A percentile compares a stretch with the other conserved stretches of the same genome.
These are phyloP conservation scores for Hypsopygia costalis DNA, from an alignment of 2,888 invertebrate species.

Conservation along the genomic window DNA sequence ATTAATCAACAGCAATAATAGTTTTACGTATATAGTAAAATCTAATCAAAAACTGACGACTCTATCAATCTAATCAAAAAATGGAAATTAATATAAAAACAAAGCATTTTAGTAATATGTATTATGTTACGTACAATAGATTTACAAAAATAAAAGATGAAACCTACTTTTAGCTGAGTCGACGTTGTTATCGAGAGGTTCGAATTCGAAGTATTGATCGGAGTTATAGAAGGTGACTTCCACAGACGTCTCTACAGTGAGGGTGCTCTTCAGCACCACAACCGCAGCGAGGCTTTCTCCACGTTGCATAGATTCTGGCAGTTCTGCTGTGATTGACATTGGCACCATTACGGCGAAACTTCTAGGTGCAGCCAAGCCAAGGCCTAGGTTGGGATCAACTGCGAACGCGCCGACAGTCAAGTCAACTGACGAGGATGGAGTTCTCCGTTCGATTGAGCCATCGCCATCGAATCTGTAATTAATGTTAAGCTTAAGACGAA, in stretches of 20 bases:
- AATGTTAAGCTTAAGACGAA: neutral
- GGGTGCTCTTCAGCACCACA: constrained; percentile 93
- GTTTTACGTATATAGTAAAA: no score
- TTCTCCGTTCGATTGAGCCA: constrained; percentile 59
- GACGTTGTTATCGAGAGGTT: constrained; percentile 88
- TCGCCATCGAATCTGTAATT: constrained; percentile 56
- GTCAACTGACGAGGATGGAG: constrained; percentile 51
- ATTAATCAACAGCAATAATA: no score
- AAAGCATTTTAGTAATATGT: no score
- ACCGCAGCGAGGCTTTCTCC: constrained; percentile 95
- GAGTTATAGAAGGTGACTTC: constrained; percentile 92
- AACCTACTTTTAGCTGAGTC: constrained; percentile 85
- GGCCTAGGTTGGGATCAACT: constrained; percentile 63
- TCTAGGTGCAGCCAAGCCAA: constrained; percentile 57
- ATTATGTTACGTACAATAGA: no score
- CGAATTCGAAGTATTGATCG: constrained; percentile 89
- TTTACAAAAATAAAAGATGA: no score
- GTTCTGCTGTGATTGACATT: constrained; percentile 92
- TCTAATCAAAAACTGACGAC: no score
- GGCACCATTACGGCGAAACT: constrained; percentile 64
- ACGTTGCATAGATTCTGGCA: constrained; percentile 93
- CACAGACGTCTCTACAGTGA: constrained; percentile 87
- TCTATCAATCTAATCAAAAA: no score
- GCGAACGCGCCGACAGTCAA: constrained; percentile 69
- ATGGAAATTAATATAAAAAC: no score